Conservation (phyloP, 2,113 vertebrate species). For the Tachycineta bicolor region DNA sequence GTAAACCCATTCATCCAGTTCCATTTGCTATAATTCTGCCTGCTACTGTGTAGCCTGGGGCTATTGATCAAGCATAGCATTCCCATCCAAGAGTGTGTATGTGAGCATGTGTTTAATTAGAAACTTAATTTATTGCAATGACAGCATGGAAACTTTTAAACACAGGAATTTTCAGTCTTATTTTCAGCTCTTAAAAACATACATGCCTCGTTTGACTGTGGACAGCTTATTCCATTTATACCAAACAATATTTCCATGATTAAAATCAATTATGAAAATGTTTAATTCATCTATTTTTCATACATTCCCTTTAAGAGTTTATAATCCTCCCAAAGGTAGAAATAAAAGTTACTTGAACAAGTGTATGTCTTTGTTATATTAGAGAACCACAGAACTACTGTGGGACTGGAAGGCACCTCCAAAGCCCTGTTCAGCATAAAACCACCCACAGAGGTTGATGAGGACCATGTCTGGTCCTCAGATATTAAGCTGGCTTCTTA, state of each 20-base stretch:
- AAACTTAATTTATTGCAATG: slow-evolving; percentile 56
- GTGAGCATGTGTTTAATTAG: slow-evolving; percentile 62
- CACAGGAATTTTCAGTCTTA: background rate
- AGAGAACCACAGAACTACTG: background rate
- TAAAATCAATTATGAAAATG: background rate
- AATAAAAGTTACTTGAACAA: background rate
- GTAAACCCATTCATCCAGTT: slow-evolving; percentile 55
- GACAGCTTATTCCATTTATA: background rate
- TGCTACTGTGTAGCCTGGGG: slow-evolving; percentile 29
- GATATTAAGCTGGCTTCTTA: background rate
- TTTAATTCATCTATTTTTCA: background rate
- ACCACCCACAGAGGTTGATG: background rate
- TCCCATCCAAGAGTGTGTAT: slow-evolving; percentile 27
- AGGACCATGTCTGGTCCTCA: background rate
- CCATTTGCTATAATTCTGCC: slow-evolving; percentile 61
- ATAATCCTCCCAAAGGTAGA: background rate
- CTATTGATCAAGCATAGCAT: slow-evolving; percentile 60
- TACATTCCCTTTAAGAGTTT: background rate
- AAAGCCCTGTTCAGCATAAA: background rate
- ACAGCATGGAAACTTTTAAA: slow-evolving; percentile 54
- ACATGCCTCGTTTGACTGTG: background rate
- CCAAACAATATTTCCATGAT: background rate
- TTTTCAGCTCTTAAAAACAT: background rate
- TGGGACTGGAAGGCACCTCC: background rate
- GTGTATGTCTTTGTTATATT: background rate